phyloP scores from a whole-genome alignment of 2,888 invertebrate genomes.

The Dicycla oo region DNA sequence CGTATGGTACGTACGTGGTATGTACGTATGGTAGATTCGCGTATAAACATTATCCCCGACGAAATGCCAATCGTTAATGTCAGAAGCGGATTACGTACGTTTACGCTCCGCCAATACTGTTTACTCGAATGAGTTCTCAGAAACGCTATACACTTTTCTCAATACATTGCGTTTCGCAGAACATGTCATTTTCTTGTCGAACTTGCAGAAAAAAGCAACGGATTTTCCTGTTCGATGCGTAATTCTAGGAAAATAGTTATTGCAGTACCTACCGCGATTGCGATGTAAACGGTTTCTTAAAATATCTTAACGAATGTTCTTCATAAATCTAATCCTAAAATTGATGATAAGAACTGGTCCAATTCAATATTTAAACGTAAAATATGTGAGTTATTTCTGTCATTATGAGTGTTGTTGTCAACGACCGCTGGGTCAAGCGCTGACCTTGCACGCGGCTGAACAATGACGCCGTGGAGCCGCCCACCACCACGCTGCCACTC shows the following conservation, averaged over 20 bases:
- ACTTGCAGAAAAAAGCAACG: conserved; percentile 14
- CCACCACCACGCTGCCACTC: conserved; percentile 33
- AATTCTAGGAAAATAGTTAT: conserved; percentile 25
- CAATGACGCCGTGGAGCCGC: conserved; percentile 48
- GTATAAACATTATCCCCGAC: too few relatives aligned
- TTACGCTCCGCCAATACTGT: conserved; percentile 26
- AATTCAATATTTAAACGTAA: conserved; percentile 4
- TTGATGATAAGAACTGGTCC: background rate
- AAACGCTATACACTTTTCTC: conserved; percentile 43
- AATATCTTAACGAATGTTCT: background rate
- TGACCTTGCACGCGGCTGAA: conserved; percentile 55
- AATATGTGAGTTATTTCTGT: conserved; percentile 17
- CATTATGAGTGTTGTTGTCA: conserved; percentile 47
- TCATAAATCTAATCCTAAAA: background rate
- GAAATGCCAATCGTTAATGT: conserved; percentile 19
- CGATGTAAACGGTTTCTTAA: conserved; percentile 4
- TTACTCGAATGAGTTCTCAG: conserved; percentile 43
- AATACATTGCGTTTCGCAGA: conserved; percentile 36
- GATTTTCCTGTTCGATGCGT: conserved; percentile 49
- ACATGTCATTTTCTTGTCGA: conserved; percentile 22
- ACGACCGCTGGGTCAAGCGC: conserved; percentile 57
- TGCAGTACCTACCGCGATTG: background rate
- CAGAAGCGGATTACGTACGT: conserved; percentile 14
- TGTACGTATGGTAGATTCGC: too few relatives aligned
- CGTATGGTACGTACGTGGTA: too few relatives aligned